Evolutionary conservation across 2,888 invertebrate genomes (phyloP).

Genomic region (Leptopilina syphax): DNA sequence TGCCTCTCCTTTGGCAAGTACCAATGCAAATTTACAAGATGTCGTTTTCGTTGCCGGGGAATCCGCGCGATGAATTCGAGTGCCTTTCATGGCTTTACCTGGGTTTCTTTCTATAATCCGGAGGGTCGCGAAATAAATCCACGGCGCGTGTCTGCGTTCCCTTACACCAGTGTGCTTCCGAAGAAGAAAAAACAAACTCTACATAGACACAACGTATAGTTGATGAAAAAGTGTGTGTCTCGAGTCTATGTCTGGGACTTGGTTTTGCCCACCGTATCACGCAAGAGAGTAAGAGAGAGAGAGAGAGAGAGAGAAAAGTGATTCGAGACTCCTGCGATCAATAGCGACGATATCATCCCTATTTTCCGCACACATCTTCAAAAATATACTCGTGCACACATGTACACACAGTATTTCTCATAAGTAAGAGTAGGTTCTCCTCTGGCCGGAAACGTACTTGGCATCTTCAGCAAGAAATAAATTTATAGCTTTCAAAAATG

Average conservation of each 20-base stretch:
- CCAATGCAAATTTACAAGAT: conserved; percentile 17
- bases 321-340: conserved; percentile 36
- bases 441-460: conserved; percentile 20
- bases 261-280: conserved; percentile 1
- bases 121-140: conserved; percentile 34
- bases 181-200: background rate
- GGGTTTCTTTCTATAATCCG: conserved; percentile 39
- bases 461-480: conserved; percentile 34
- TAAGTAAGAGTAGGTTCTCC: background rate
- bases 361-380: conserved; percentile 13
- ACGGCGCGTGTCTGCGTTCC: conserved; percentile 29
- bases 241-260: background rate
- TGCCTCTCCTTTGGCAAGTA: conserved; percentile 2
- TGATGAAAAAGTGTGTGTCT: background rate
- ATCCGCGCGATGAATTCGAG: conserved; percentile 27
- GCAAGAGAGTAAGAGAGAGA: conserved; percentile 8
- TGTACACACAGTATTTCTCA: background rate
- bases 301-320: conserved; percentile 31
- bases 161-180: background rate
- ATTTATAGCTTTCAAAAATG: conserved; percentile 31
- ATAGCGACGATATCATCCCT: conserved; percentile 38
- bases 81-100: conserved; percentile 35
- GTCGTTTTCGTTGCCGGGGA: conserved; percentile 22
- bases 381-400: background rate
- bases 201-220: background rate